Percentiles rank a stretch among this genome's conserved stretches.
Conservation (phyloP, 2,888 invertebrate genomes). For the Sericinus montela region DNA sequence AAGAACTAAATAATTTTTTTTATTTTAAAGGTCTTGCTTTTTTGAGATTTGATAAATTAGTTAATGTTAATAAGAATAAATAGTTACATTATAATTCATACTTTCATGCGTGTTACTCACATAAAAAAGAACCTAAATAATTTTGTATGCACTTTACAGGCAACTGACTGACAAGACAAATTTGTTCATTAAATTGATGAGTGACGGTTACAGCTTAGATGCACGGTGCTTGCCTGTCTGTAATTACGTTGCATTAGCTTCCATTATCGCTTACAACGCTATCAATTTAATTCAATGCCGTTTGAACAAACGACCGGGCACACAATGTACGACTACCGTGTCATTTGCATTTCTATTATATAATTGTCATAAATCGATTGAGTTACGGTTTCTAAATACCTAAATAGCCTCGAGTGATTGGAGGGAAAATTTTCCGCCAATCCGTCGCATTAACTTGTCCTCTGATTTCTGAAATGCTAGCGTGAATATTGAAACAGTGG, state of each 20-base stretch:
- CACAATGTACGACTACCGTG: constrained; percentile 32
- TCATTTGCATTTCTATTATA: constrained; percentile 32
- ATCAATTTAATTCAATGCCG: constrained; percentile 61
- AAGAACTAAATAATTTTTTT: no score
- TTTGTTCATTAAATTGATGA: constrained; percentile 57
- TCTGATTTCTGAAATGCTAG: constrained; percentile 8
- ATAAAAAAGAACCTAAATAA: constrained; percentile 11
- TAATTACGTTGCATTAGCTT: constrained; percentile 54
- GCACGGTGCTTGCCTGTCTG: constrained; percentile 25
- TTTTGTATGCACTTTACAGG: constrained; percentile 31
- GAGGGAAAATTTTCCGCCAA: background rate
- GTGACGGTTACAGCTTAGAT: constrained; percentile 33
- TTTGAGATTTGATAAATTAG: no score
- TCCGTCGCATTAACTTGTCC: constrained; percentile 4
- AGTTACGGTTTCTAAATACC: constrained; percentile 19
- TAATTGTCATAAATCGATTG: constrained; percentile 30
- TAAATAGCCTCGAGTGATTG: constrained; percentile 13
- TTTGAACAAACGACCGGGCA: constrained; percentile 44
- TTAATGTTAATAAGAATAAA: no score
- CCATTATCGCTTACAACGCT: constrained; percentile 49
- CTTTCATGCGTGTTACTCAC: background rate
- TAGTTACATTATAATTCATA: no score
- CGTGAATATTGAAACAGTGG: constrained; percentile 9
- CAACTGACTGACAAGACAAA: constrained; percentile 38
- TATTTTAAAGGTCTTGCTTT: no score